Evolutionary conservation across 2,888 invertebrate species (phyloP).

Genomic region (Alentia gelatinosa): DNA sequence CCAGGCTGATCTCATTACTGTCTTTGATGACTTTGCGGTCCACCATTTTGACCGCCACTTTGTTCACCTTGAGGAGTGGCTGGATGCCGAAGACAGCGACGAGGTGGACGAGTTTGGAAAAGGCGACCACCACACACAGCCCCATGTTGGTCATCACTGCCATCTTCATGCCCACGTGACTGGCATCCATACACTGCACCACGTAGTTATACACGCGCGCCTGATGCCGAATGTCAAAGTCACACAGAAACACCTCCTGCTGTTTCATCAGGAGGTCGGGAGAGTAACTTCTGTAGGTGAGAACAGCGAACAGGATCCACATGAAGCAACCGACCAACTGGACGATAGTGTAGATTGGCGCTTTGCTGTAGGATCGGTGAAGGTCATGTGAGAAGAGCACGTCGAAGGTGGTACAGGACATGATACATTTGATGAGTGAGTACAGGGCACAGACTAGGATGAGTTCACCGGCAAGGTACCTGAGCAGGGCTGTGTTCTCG

Average conservation of each 20-base stretch:
- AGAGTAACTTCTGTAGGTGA: constrained; percentile 22
- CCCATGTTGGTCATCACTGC: constrained; percentile 11
- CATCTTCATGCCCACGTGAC: neutral
- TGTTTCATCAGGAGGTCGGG: neutral
- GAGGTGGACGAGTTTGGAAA: constrained; percentile 13
- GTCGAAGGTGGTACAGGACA: neutral
- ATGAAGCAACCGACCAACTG: neutral
- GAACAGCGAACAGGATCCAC: neutral
- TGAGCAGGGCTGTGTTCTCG: neutral
- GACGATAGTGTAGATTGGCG: neutral
- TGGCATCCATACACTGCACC: constrained; percentile 17
- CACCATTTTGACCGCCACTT: constrained; percentile 16
- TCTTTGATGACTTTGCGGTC: neutral
- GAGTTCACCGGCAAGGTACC: neutral
- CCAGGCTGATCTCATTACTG: neutral
- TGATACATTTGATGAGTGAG: constrained; percentile 19
- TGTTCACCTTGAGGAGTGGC: neutral
- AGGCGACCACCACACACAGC: constrained; percentile 39
- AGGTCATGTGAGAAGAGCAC: neutral
- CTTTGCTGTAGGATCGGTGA: constrained; percentile 3
- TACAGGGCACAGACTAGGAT: neutral
- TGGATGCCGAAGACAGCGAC: constrained; percentile 27
- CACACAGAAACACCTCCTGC: neutral
- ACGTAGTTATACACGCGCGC: neutral
- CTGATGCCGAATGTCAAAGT: neutral